Evolutionary conservation across 1,140 invertebrate genomes (phyloP), one percentile per base, ranked within the genome.

Genomic region (Mylabris phalerata): DNA sequence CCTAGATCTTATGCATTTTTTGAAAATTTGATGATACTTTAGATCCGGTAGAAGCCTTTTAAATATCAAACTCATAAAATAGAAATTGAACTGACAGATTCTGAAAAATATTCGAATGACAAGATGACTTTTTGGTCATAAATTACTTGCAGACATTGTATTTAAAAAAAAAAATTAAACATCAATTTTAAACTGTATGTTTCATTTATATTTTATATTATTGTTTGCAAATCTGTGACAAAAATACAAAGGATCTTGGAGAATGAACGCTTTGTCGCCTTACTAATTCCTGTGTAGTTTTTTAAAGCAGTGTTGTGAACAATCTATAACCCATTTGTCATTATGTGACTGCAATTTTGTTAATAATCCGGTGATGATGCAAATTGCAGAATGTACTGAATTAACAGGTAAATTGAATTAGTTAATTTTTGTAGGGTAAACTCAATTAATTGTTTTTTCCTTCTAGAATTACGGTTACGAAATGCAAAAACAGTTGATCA

Each of bases 381-480:
- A 63, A 50, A 62, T 71, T 38, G 49, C 65, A n/a, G 50, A 46
- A 32, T 72, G 67, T 44, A 11, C 26, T 5, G 60, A 70, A 45
- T 44, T 70, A 47, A 60, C 59, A 54, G 67, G 67, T 69, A 27
- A 42, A 44, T 41, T 24, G 38, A 38, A 48, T 10, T 4, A 25
- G 44, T 52, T 13, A 13, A 13, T 13, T 13, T 13, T 13, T 13
- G 13, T 13, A 13, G 13, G 1, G 13, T 13, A 13, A 13, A 13
- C n/a, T 42, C 2, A 7, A 9, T 51, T n/a, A 51, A 41, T 13
- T 41, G 7, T 25, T 9, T 7, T 10, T 41, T 57, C 6, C 1
- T 76, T 71, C 62, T 60, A 86, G 87, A 89, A 72, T 75, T 90
- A 43, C 82, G 84, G 63, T 71, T 90, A 43, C 74, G 82, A 38